These are phyloP conservation scores for Halichoeres trimaculatus DNA, from an alignment of 2,113 vertebrate species.

Conservation along the genomic window DNA sequence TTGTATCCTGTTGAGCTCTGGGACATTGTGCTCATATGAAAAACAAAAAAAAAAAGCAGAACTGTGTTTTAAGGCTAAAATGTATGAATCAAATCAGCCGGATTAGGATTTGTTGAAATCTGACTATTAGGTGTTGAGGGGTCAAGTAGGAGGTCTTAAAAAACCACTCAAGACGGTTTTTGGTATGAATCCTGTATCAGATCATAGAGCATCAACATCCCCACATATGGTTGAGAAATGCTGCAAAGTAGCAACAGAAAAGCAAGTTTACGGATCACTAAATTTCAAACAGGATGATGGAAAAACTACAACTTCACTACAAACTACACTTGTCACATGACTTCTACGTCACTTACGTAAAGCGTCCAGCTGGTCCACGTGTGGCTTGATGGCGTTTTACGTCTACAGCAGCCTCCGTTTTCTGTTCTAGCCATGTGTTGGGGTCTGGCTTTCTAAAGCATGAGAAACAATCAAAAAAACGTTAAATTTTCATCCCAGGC, in stretches of 20 bases:
- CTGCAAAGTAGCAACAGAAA: no score
- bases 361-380: background rate
- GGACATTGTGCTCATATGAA: background rate
- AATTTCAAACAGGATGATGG: no score
- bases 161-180: no score
- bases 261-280: no score
- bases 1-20: background rate
- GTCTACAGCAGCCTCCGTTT: background rate
- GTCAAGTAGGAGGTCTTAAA: no score
- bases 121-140: no score
- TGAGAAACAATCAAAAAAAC: background rate
- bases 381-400: background rate
- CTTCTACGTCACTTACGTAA: background rate
- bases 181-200: background rate
- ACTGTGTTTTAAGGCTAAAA: background rate
- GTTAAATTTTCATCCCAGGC: no score
- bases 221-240: background rate
- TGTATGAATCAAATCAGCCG: no score
- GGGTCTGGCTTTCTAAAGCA: background rate
- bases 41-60: background rate
- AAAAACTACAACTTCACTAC: background rate
- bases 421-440: background rate
- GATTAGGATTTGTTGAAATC: background rate
- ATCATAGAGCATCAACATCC: background rate
- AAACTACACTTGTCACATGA: background rate